Evolutionary conservation across 2,888 invertebrate species (phyloP).

Genomic region (Holacanthella duospinosa): DNA sequence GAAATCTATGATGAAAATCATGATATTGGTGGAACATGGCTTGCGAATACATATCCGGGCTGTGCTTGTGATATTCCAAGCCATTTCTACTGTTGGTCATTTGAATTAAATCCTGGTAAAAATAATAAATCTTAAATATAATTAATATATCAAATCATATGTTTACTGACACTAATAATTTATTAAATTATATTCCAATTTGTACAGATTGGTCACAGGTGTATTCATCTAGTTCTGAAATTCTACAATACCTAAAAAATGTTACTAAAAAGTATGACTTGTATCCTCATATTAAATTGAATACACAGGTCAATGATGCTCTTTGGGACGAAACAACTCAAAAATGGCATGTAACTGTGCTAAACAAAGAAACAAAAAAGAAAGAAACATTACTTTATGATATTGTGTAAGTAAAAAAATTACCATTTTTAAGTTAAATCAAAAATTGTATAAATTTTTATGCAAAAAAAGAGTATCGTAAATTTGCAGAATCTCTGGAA

Average conservation of each 20-base stretch:
- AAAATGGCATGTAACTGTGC: constrained; percentile 1
- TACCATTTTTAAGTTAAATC: not conserved
- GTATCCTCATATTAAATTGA: constrained; percentile 22
- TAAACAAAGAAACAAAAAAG: not conserved
- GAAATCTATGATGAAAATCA: constrained; percentile 23
- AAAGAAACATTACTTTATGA: constrained; percentile 7
- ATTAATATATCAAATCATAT: constrained; percentile 7
- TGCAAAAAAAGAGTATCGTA: too few species aligned
- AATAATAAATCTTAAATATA: not conserved
- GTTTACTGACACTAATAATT: constrained; percentile 2
- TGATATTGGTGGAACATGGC: constrained; percentile 31
- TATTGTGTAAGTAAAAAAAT: constrained; percentile 8
- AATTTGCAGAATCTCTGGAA: constrained; percentile 11
- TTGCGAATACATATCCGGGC: constrained; percentile 24
- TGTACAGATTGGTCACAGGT: constrained; percentile 26
- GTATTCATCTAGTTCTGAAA: constrained; percentile 21
- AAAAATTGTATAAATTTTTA: not conserved
- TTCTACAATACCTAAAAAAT: constrained; percentile 19
- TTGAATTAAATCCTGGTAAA: constrained; percentile 24
- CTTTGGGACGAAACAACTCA: constrained; percentile 20
- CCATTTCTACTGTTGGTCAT: constrained; percentile 22
- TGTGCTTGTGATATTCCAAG: constrained; percentile 24
- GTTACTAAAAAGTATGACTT: constrained; percentile 25
- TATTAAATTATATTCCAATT: not conserved
- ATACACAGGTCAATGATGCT: constrained; percentile 9